Base-by-base conservation (phyloP, 2,797 vertebrate genomes). In the Coendou prehensilis region DNA sequence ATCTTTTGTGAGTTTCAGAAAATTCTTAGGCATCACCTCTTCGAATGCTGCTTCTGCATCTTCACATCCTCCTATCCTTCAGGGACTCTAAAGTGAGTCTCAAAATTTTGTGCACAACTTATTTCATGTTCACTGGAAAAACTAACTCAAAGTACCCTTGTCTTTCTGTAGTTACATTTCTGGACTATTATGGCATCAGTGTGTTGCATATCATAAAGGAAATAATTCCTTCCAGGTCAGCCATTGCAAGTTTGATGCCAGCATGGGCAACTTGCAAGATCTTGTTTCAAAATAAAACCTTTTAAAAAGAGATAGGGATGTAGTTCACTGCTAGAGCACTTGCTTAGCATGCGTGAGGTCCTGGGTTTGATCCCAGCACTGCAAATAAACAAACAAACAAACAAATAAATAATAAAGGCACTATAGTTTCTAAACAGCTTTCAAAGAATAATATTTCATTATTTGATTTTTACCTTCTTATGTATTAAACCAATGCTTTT, bases 401-500 rank as follows among this genome's bases (percentile, higher is more conserved):
- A 28, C 4, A 78, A 78, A 10, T n/a, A 15, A 22, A 22, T 57
- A 57, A 57, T 57, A 57, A 86, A n/a, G 52, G 22, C 18, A 89
- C 30, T 41, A 81, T 37, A 88, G 71, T 75, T 96, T 97, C 79
- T 98, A 76, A 97, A 71, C 79, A 90, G 8, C 13, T 93, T 97
- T 73, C 92, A 78, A 93, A 47, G 0, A 50, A 22, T 82, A 87
- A 3, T 50, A 57, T 90, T 95, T 95, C 45, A 84, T 76, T 93
- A 81, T 97, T 96, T 95, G 63, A 89, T 91, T 94, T 97, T 4
- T 96, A 63, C 20, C 26, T 80, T 96, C 92, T 89, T 52, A 4
- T 95, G 87, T 95, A 82, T 17, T 79, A 97, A 97, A 89, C 41
- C 28, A 50, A 92, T 96, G 22, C 13, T 97, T 95, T 41, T 41